Evolutionary conservation across 2,797 vertebrate genomes (phyloP), one percentile per base, ranked within the genome.

Genomic region (Anomalospiza imberbis): DNA sequence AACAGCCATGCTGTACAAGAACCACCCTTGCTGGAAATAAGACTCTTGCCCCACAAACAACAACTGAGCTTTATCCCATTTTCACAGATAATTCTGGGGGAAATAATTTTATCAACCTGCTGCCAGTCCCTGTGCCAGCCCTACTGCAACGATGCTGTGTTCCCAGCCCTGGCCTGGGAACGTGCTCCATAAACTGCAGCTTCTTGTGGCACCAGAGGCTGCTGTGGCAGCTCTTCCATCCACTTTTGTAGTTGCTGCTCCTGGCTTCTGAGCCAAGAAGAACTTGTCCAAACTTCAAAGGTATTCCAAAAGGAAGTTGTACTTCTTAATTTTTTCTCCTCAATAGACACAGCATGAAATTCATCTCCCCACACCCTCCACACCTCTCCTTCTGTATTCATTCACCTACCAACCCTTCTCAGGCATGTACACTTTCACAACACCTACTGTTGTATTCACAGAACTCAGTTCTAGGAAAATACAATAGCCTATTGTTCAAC

Each of bases 371-470:
- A 48, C 20, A 29, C 36, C 42, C 47, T 72, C 77, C 51, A 65
- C 3, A 0, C 68, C 61, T 31, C 88, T 65, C 58, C 17, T 85
- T 93, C 58, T 85, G 54, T 31, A 72, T 57, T 92, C 68, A 53
- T 82, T 95, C 94, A 89, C 70, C 67, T 68, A 75, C 62, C 44
- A 82, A 50, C n/a, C 22, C 84, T 95, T 63, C 74, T 54, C 79
- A 91, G 79, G 85, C 92, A 83, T 26, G 34, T 80, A 72, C 60
- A 88, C 89, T 94, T 95, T 94, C 88, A 48, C 65, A 95, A 92
- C 83, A 96, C 94, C 89, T 94, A 92, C 94, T 96, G 94, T 85
- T 93, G 84, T 90, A 91, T 87, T 90, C 94, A 91, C 65, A 91
- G 83, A 72, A 96, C 92, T 58, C 45, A 55, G 72, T 88, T 85